A percentile compares a stretch with the other conserved stretches of the same genome.
Conservation (phyloP, 2,113 vertebrate genomes). For the Proterorhinus semilunaris region DNA sequence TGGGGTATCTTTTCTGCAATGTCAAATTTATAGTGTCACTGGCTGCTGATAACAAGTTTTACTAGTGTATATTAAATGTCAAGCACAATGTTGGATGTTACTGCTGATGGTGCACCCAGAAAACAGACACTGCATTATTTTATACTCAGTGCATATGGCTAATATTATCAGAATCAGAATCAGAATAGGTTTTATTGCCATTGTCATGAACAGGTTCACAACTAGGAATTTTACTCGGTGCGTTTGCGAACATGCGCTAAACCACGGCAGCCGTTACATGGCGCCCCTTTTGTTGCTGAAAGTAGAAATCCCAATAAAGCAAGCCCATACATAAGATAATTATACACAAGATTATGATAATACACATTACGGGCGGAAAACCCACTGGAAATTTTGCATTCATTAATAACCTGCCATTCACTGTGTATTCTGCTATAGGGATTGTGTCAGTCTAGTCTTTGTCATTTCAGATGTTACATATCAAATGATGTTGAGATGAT, state of each 20-base stretch:
- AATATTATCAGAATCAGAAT: no score
- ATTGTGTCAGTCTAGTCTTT: conserved; percentile 2
- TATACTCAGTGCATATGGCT: conserved; percentile 40
- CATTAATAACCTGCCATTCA: conserved; percentile 42
- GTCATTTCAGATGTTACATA: neutral
- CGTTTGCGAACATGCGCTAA: no score
- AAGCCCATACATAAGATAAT: no score
- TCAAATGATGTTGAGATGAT: neutral
- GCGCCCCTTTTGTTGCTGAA: no score
- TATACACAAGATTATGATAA: no score
- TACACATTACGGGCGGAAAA: no score
- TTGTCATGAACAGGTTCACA: no score
- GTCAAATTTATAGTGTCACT: conserved; percentile 53
- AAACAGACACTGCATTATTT: conserved; percentile 39
- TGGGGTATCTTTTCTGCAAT: conserved; percentile 28
- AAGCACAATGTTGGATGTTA: conserved; percentile 48
- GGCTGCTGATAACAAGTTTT: conserved; percentile 13
- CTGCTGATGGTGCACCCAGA: conserved; percentile 53
- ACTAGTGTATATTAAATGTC: conserved; percentile 48
- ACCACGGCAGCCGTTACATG: no score
- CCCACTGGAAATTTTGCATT: no score
- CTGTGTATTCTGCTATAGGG: conserved; percentile 19
- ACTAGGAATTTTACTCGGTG: no score
- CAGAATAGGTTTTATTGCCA: no score
- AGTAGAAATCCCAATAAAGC: no score